Evolutionary conservation across 2,888 invertebrate species (phyloP).

Genomic region (Rutpela maculata): DNA sequence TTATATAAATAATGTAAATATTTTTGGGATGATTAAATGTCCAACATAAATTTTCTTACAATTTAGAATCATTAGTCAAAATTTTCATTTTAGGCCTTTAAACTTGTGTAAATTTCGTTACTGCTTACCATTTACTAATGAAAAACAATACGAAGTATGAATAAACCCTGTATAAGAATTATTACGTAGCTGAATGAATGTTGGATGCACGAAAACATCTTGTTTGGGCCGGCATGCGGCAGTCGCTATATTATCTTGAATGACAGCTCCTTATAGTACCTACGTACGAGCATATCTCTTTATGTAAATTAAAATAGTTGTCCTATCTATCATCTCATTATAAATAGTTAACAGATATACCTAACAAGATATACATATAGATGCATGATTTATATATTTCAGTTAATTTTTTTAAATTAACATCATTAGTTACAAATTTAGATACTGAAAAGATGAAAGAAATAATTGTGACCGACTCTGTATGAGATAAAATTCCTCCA

Average conservation of each 20-base stretch:
- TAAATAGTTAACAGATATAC: slow-evolving; percentile 1
- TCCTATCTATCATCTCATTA: slow-evolving; percentile 40
- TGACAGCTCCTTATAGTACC: slow-evolving; percentile 3
- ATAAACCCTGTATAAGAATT: background rate
- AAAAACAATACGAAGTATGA: too few relatives aligned
- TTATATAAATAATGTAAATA: too few relatives aligned
- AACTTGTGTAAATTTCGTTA: too few relatives aligned
- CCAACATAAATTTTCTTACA: too few relatives aligned
- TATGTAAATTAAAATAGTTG: slow-evolving; percentile 43
- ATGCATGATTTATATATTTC: background rate
- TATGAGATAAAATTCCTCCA: background rate
- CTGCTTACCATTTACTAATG: too few relatives aligned
- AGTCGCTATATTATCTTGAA: background rate
- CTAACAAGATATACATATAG: background rate
- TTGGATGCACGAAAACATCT: background rate
- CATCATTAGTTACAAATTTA: background rate
- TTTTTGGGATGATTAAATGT: too few relatives aligned
- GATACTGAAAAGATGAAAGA: background rate
- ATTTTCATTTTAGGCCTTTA: too few relatives aligned
- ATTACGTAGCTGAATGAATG: background rate
- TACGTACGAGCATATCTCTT: slow-evolving; percentile 31
- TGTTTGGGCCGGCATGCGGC: background rate
- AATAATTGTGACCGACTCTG: background rate
- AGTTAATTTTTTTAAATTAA: background rate
- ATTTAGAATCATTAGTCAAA: too few relatives aligned